Percentiles rank a stretch among this genome's conserved stretches.
Conservation (phyloP, 2,113 vertebrate species). For the Vanacampus margaritifer region DNA sequence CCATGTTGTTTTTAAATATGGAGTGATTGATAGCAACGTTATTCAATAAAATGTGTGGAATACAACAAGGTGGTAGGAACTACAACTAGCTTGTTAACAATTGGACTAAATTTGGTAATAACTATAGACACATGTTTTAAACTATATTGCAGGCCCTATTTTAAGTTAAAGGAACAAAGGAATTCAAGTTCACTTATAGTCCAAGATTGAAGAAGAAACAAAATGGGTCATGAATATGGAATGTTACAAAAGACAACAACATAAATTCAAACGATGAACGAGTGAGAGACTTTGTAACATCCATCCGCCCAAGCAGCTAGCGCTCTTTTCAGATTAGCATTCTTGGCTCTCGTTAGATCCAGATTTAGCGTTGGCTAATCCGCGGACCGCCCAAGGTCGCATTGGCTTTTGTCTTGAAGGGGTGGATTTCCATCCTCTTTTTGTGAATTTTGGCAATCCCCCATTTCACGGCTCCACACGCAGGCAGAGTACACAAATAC, state of each 20-base stretch:
- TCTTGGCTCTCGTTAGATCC: conserved; percentile 19
- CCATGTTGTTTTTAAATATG: no score
- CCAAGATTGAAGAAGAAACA: neutral
- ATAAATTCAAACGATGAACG: neutral
- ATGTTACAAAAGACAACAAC: neutral
- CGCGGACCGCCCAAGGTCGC: conserved; percentile 33
- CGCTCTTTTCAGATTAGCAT: conserved; percentile 35
- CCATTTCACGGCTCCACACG: neutral
- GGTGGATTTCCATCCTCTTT: conserved; percentile 7
- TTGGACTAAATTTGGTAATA: neutral
- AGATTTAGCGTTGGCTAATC: conserved; percentile 53
- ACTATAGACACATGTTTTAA: neutral
- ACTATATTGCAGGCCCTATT: no score
- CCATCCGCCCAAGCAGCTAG: neutral
- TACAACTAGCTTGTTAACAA: neutral
- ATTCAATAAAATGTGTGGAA: neutral
- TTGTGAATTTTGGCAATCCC: neutral
- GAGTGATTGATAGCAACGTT: neutral
- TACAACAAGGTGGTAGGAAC: neutral
- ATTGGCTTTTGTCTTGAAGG: conserved; percentile 16
- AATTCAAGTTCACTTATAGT: neutral
- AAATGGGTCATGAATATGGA: neutral
- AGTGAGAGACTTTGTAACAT: conserved; percentile 5
- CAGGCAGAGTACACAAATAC: neutral
- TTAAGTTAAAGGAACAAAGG: no score